A percentile compares a stretch with the other conserved stretches of the same genome.
phyloP scores from a whole-genome alignment of 2,797 vertebrate species.

The Centroberyx gerrardi region DNA sequence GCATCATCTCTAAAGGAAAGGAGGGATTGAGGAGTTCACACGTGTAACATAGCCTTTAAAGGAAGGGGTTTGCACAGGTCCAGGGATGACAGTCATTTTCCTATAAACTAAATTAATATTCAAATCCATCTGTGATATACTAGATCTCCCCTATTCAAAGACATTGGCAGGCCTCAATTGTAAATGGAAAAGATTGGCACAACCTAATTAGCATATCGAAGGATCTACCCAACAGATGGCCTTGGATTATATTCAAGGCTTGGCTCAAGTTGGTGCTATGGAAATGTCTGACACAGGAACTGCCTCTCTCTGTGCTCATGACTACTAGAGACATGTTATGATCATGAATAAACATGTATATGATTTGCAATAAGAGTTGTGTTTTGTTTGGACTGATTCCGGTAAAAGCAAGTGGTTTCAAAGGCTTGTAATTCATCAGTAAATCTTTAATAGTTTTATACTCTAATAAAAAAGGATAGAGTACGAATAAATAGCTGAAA shows the following conservation, averaged over 20 bases:
- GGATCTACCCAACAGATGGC: slow-evolving; percentile 76
- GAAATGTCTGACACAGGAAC: slow-evolving; percentile 74
- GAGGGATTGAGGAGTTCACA: too few relatives aligned
- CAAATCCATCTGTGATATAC: slow-evolving; percentile 36
- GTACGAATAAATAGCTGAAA: neutral
- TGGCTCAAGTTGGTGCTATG: slow-evolving; percentile 68
- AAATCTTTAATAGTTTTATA: slow-evolving; percentile 2
- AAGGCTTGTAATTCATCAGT: neutral
- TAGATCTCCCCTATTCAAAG: slow-evolving; percentile 39
- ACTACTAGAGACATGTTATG: slow-evolving; percentile 52
- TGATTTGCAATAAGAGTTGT: slow-evolving; percentile 31
- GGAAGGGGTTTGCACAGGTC: neutral
- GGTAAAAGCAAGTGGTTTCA: neutral
- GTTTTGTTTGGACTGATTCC: slow-evolving; percentile 37
- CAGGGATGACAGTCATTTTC: neutral
- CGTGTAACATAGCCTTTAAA: too few relatives aligned
- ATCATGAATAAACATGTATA: slow-evolving; percentile 57
- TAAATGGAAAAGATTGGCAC: slow-evolving; percentile 59
- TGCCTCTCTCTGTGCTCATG: slow-evolving; percentile 48
- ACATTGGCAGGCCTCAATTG: slow-evolving; percentile 38
- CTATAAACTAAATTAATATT: slow-evolving; percentile 18
- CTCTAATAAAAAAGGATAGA: neutral
- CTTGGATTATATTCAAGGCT: slow-evolving; percentile 73
- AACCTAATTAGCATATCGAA: slow-evolving; percentile 69
- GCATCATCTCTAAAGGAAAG: too few relatives aligned